Evolutionary conservation across 2,797 vertebrate species (phyloP), one percentile per base, ranked within the genome.

Genomic region (Gobionotothen gibberifrons): DNA sequence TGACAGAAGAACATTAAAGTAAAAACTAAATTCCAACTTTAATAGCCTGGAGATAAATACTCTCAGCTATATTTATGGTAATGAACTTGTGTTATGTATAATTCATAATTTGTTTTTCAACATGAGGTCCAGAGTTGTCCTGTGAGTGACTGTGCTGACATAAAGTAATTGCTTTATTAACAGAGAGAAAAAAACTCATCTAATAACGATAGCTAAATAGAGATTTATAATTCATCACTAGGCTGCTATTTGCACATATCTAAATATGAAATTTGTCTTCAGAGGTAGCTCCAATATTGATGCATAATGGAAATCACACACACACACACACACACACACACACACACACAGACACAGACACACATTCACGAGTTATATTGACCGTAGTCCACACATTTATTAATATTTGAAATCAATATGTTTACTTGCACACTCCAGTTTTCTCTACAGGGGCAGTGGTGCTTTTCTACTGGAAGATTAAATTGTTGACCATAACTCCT

Each of bases 11-110:
- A 49, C 62, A 63, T 69, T 80, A 68, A 44, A 44, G 21, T 52
- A 84, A 22, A 36, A 76, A 39, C 44, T 14, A 63, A 61, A 71
- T 59, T 74, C 51, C 48, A 73, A 78, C 52, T 68, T 13, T 32
- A 83, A 52, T 70, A 61, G 73, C 70, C 29, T 9, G 44, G 26
- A 82, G 79, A 75, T 88, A 82, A 88, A 85, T 74, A 74, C 61
- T 69, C 66, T 68, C 32, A 71, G 49, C 53, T 73, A 65, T 74
- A 78, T 78, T 84, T 76, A 83, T 76, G 72, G 58, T 79, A 82
- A 85, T 74, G 63, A 73, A 59, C 39, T 76, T 55, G 54, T 52
- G 44, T 42, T 77, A 46, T 86, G 66, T 79, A 72, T 78, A 74
- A 83, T 83, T 82, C 74, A 68, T 72, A 48, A 78, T 78, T 58